Percentiles rank a stretch among this genome's conserved stretches.
Conservation (phyloP, 2,888 invertebrate species). For the Ennomos erosarius region DNA sequence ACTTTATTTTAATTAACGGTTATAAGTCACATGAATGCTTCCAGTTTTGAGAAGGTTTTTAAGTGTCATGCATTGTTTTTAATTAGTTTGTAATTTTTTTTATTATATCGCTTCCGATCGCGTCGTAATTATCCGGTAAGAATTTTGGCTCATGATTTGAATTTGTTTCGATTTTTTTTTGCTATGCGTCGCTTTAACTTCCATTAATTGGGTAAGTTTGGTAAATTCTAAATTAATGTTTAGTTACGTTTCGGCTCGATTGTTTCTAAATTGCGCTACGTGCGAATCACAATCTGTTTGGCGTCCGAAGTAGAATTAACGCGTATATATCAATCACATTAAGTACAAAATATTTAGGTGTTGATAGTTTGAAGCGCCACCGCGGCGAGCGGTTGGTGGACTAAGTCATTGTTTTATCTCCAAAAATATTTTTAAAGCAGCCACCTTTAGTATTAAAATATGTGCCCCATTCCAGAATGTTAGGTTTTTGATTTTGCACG, state of each 20-base stretch:
- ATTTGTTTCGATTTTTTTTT: conserved; percentile 49
- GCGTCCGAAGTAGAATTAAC: conserved; percentile 69
- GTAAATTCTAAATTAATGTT: conserved; percentile 57
- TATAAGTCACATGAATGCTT: conserved; percentile 77
- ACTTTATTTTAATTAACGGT: conserved; percentile 61
- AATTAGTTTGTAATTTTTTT: conserved; percentile 62
- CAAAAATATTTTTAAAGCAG: conserved; percentile 51
- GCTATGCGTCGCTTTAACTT: conserved; percentile 54
- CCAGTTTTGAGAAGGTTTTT: conserved; percentile 64
- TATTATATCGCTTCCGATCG: conserved; percentile 70
- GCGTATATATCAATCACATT: conserved; percentile 63
- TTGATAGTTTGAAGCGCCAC: conserved; percentile 60
- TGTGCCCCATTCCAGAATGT: conserved; percentile 66
- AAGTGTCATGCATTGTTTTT: conserved; percentile 71
- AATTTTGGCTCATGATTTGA: conserved; percentile 60
- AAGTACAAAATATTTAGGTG: conserved; percentile 78
- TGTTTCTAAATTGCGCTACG: conserved; percentile 52
- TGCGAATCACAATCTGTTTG: conserved; percentile 68
- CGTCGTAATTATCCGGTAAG: conserved; percentile 61
- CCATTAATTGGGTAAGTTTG: conserved; percentile 66
- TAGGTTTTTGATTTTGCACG: conserved; percentile 44
- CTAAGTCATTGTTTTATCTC: conserved; percentile 60
- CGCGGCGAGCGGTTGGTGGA: conserved; percentile 46
- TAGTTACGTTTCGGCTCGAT: conserved; percentile 39
- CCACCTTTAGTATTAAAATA: conserved; percentile 63